phyloP scores from a whole-genome alignment of 1,140 invertebrate species.

The Parasteatoda tepidariorum region DNA sequence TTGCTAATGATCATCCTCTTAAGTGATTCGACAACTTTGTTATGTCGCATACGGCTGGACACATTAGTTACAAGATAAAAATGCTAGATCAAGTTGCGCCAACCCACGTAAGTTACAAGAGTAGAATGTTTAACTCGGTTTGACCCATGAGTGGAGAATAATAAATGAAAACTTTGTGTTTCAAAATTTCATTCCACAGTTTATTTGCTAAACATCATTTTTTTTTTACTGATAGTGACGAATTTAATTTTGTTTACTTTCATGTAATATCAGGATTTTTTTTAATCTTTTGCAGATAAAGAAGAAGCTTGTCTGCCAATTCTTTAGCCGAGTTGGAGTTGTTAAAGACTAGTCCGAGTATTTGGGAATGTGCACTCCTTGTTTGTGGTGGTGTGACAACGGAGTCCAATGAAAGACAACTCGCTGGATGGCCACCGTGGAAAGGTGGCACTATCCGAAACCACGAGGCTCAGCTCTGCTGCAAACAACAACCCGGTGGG shows the following conservation, averaged over 20 bases:
- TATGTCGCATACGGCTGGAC: too few species aligned
- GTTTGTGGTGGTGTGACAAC: conserved; percentile 57
- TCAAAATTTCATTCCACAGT: too few species aligned
- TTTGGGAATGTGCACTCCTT: conserved; percentile 59
- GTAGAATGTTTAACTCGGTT: too few species aligned
- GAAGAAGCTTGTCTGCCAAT: not conserved
- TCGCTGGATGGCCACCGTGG: conserved; percentile 72
- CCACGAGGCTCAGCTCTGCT: conserved; percentile 63
- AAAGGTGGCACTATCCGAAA: conserved; percentile 70
- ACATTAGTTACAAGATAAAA: too few species aligned
- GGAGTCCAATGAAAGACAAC: conserved; percentile 71
- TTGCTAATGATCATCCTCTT: too few species aligned
- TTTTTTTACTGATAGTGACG: not conserved
- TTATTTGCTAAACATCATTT: too few species aligned
- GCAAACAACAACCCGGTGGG: conserved; percentile 3
- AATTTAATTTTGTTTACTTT: not conserved
- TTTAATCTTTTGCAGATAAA: not conserved
- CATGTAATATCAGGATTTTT: not conserved
- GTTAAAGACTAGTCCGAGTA: not conserved
- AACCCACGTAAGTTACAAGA: too few species aligned
- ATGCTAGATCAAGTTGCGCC: too few species aligned
- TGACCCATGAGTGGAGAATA: too few species aligned
- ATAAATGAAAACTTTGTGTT: too few species aligned
- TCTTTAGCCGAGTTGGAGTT: conserved; percentile 25
- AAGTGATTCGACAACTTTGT: too few species aligned